These are phyloP conservation scores for Gnathonemus echidnorhynchus DNA, from an alignment of 2,113 vertebrate genomes.

Conservation along the genomic window DNA sequence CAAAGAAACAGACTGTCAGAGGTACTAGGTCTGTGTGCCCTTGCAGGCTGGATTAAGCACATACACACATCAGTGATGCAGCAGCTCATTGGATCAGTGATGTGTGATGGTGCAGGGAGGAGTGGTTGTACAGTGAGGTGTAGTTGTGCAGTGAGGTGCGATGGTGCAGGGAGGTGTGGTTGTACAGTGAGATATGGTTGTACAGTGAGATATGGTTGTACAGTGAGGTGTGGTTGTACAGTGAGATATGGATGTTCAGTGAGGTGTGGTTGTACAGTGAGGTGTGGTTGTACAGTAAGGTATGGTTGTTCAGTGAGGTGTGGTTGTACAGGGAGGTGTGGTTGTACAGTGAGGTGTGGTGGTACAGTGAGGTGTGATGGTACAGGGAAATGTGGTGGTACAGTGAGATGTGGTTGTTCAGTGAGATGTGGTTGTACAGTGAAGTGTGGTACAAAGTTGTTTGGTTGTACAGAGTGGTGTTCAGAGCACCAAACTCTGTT, in stretches of 20 bases:
- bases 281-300: too few species aligned
- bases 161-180: neutral
- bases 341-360: neutral
- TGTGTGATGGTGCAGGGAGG: neutral
- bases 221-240: neutral
- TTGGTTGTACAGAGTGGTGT: neutral
- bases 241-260: neutral
- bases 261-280: neutral
- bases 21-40: neutral
- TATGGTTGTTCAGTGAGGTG: neutral
- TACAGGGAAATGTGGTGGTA: neutral
- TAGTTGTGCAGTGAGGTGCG: too few species aligned
- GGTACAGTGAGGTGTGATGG: neutral
- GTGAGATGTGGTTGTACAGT: neutral
- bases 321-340: neutral
- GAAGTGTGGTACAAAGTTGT: neutral
- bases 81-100: neutral
- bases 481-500: neutral
- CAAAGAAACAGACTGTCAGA: neutral
- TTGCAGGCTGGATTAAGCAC: neutral
- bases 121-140: neutral
- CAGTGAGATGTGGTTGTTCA: too few species aligned
- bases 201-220: neutral
- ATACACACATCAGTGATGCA: neutral
- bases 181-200: too few species aligned